Conservation (phyloP, 2,888 invertebrate species). For the Athalia cordata region DNA sequence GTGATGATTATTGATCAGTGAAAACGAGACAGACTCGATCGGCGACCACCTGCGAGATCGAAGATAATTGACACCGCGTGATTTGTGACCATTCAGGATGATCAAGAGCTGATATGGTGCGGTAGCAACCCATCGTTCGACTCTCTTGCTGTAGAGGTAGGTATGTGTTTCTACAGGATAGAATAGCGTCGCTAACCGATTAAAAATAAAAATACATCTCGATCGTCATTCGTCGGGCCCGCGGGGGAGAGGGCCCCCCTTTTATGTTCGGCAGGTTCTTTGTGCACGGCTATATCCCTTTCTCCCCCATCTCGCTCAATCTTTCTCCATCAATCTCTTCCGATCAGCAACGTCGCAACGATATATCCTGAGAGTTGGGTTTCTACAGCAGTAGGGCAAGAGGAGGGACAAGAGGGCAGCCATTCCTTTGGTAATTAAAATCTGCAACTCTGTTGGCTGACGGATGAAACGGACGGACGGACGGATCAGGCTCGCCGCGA, state of each 20-base stretch:
- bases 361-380: background rate
- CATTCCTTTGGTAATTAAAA: constrained; percentile 36
- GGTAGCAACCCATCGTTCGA: background rate
- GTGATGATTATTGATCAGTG: background rate
- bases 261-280: constrained; percentile 38
- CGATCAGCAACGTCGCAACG: background rate
- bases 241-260: background rate
- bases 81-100: constrained; percentile 26
- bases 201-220: background rate
- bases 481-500: constrained; percentile 49
- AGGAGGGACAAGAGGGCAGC: constrained; percentile 13
- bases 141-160: background rate
- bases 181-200: constrained; percentile 13
- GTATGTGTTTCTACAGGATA: background rate
- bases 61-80: constrained; percentile 39
- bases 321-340: constrained; percentile 24
- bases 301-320: background rate
- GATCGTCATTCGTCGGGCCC: too few relatives aligned
- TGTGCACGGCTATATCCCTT: background rate
- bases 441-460: constrained; percentile 42
- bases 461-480: constrained; percentile 46
- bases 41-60: constrained; percentile 43
- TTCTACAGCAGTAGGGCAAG: background rate
- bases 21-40: constrained; percentile 6
- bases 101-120: background rate